phyloP scores from a whole-genome alignment of 1,140 invertebrate genomes.

The Drosophila ohnishii region DNA sequence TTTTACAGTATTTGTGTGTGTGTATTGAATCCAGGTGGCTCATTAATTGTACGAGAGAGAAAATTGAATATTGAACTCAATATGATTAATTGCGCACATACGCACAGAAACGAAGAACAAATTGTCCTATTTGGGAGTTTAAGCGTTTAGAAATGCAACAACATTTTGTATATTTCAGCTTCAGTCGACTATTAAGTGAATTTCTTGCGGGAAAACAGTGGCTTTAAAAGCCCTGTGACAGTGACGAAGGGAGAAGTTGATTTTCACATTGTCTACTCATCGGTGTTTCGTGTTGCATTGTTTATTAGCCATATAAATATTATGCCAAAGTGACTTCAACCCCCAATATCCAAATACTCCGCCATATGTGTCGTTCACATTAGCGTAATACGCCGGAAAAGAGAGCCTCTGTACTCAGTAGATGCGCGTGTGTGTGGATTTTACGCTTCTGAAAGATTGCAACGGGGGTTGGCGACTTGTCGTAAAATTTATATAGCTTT shows the following conservation, averaged over 20 bases:
- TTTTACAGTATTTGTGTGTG: constrained; percentile 3
- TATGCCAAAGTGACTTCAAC: constrained; percentile 46
- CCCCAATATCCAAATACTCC: constrained; percentile 10
- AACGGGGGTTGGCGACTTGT: constrained; percentile 41
- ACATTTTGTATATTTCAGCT: neutral
- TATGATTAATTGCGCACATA: constrained; percentile 42
- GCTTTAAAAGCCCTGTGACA: neutral
- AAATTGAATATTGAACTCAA: constrained; percentile 51
- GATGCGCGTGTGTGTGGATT: constrained; percentile 25
- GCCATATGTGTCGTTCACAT: constrained; percentile 52
- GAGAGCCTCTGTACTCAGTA: constrained; percentile 58
- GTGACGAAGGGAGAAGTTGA: constrained; percentile 5
- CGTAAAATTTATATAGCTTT: constrained; percentile 76
- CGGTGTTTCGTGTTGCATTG: constrained; percentile 49
- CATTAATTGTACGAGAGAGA: constrained; percentile 36
- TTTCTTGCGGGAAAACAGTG: constrained; percentile 15
- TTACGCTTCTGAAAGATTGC: constrained; percentile 32
- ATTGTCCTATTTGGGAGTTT: neutral
- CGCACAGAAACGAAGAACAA: neutral
- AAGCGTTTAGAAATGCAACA: constrained; percentile 27
- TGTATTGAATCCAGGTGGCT: constrained; percentile 30
- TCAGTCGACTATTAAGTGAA: constrained; percentile 11
- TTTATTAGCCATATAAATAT: constrained; percentile 77
- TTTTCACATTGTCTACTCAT: constrained; percentile 45
- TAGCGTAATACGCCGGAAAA: constrained; percentile 74